Conservation (phyloP, 2,888 invertebrate species). For the Aspidiotus rigidus region DNA sequence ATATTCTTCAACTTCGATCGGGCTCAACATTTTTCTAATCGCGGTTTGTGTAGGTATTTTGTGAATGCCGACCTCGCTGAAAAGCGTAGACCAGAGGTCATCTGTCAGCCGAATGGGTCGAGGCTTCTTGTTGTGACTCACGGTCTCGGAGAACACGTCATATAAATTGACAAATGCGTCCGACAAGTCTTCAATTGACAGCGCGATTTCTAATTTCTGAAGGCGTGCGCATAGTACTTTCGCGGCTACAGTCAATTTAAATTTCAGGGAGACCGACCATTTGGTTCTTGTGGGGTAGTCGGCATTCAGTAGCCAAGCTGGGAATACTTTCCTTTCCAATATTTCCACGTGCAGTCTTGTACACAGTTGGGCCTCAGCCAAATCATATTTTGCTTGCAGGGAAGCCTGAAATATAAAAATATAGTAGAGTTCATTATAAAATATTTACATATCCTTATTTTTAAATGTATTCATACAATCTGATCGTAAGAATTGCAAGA, state of each 20-base stretch:
- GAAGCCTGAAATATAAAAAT: slow-evolving; percentile 5
- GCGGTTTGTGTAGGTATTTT: slow-evolving; percentile 2
- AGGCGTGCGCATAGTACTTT: slow-evolving; percentile 11
- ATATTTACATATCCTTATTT: slow-evolving; percentile 6
- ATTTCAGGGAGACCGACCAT: slow-evolving; percentile 10
- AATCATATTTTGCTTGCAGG: slow-evolving; percentile 3
- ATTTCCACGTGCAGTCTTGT: neutral
- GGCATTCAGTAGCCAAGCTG: neutral
- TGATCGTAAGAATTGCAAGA: slow-evolving; percentile 5
- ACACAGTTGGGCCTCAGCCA: neutral
- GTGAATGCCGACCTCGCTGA: slow-evolving; percentile 9
- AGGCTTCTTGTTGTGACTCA: slow-evolving; percentile 5
- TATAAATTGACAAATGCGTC: slow-evolving; percentile 8
- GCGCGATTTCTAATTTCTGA: neutral
- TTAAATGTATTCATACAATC: slow-evolving; percentile 7
- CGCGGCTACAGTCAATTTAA: slow-evolving; percentile 10
- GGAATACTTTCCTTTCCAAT: slow-evolving; percentile 3
- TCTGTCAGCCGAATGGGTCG: slow-evolving; percentile 11
- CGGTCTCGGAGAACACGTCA: slow-evolving; percentile 6
- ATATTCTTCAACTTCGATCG: slow-evolving; percentile 10
- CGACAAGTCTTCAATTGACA: slow-evolving; percentile 10
- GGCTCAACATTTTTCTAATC: slow-evolving; percentile 5
- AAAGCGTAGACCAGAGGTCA: slow-evolving; percentile 7
- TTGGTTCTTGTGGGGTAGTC: slow-evolving; percentile 10
- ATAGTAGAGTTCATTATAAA: slow-evolving; percentile 1